Base-by-base conservation (phyloP, 2,797 vertebrate species). In the Chrysocyon brachyurus region DNA sequence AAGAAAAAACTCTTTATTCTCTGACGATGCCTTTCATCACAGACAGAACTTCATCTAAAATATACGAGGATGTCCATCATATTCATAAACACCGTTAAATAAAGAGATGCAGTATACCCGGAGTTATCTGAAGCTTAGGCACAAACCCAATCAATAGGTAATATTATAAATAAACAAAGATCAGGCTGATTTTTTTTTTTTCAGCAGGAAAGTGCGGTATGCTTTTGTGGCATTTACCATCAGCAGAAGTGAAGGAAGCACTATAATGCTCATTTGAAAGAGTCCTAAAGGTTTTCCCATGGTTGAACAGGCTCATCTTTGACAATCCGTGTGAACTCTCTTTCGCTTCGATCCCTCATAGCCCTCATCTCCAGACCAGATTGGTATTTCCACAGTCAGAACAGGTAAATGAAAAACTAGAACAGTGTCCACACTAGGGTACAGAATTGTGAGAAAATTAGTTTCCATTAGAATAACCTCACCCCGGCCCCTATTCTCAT, bases 331-430 rank as follows among this genome's bases (percentile, higher is more conserved):
- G 28, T 72, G 33, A 87, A 59, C 36, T 56, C 0, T 46, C 68
- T 93, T 84, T 33, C 9, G 1, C 49, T 72, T 85, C 12, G 75
- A 3, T 11, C 72, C 68, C 24, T 19, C 1, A 6, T 28, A 64
- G 40, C 4, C 8, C 57, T 3, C 16, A 7, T 90, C n/a, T 90
- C 36, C 40, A 92, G 63, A 57, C 1, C 9, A 83, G 14, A 64
- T 59, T 78, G 22, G 14, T 54, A 87, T 21, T 77, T 77, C 59
- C 14, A 49, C 4, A 77, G 33, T 0, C 61, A 46, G 63, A 84
- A 94, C 66, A 91, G 46, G 2, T 87, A 88, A 73, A 88, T 92
- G 46, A 92, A 96, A 52, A 54, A 17, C 21, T 36, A 70, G 6
- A 77, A 12, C 5, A 7, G 14, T 86, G 83, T 90, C 63, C n/a